A percentile compares a stretch with the other conserved stretches of the same genome.
Conservation (phyloP, 1,140 invertebrate species). For the Brachionus calyciflorus region DNA sequence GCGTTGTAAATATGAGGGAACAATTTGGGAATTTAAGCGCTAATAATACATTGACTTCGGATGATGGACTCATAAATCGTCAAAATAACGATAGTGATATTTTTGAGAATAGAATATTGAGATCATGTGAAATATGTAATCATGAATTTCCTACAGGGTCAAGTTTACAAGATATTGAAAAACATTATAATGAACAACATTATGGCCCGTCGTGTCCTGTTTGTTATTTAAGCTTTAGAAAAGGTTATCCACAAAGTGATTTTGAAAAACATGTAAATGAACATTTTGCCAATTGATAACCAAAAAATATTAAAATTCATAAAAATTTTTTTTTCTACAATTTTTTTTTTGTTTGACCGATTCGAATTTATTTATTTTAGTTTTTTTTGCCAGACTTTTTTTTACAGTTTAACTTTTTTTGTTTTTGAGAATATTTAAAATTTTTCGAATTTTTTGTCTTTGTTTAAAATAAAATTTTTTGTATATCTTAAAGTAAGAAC, state of each 20-base stretch:
- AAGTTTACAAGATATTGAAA: not conserved
- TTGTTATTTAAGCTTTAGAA: slow-evolving; percentile 30
- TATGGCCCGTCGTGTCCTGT: slow-evolving; percentile 38
- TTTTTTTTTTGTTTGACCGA: too few relatives aligned
- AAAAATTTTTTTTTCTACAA: too few relatives aligned
- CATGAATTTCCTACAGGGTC: slow-evolving; percentile 14
- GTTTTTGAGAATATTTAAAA: too few relatives aligned
- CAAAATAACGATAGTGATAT: not conserved
- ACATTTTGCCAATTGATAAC: slow-evolving; percentile 1
- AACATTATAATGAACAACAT: slow-evolving; percentile 3
- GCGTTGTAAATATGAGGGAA: slow-evolving; percentile 13
- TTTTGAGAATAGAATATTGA: not conserved
- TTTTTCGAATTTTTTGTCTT: too few relatives aligned
- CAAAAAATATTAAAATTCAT: too few relatives aligned
- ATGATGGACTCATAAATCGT: not conserved
- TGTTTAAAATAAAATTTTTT: too few relatives aligned
- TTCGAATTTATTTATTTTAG: too few relatives aligned
- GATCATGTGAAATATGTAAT: slow-evolving; percentile 19
- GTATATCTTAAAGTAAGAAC: too few relatives aligned
- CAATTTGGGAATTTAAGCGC: slow-evolving; percentile 1
- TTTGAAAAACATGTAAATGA: slow-evolving; percentile 44
- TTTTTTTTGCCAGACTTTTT: too few relatives aligned
- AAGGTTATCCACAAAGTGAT: slow-evolving; percentile 42
- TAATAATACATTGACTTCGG: not conserved
- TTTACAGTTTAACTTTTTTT: too few relatives aligned